These are phyloP conservation scores for Borostomias antarcticus DNA, from an alignment of 2,797 vertebrate genomes.

Conservation along the genomic window DNA sequence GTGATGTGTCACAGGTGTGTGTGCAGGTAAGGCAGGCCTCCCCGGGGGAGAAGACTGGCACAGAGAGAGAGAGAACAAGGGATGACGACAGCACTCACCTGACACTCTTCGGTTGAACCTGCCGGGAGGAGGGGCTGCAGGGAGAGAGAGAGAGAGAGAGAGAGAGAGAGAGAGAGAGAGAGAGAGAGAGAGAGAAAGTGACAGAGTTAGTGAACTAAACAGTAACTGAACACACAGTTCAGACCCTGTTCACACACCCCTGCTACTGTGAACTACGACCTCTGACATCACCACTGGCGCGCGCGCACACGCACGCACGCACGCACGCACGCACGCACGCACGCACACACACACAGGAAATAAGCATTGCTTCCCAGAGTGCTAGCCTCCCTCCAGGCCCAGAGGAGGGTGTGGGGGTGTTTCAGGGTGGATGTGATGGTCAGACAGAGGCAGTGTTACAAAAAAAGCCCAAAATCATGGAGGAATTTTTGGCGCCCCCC, in stretches of 20 bases:
- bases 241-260: conserved; percentile 15
- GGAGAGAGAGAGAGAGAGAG: conserved; percentile 55
- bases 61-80: background rate
- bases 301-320: background rate
- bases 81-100: conserved; percentile 81
- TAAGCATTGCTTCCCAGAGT: background rate
- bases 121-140: conserved; percentile 87
- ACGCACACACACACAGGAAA: conserved; percentile 1
- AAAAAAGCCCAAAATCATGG: too few species aligned
- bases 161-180: conserved; percentile 21
- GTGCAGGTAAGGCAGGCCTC: conserved; percentile 25
- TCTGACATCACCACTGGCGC: conserved; percentile 6
- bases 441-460: too few species aligned
- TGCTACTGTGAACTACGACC: conserved; percentile 13
- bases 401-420: background rate
- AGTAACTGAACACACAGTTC: conserved; percentile 16
- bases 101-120: conserved; percentile 95
- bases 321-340: background rate
- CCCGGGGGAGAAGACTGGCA: conserved; percentile 54
- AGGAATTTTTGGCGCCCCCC: too few species aligned
- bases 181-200: conserved; percentile 19
- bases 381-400: background rate
- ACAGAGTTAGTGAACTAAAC: background rate
- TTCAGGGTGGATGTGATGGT: background rate
- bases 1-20: conserved; percentile 25